phyloP scores from a whole-genome alignment of 1,140 invertebrate species.

The Zaprionus gabonicus region DNA sequence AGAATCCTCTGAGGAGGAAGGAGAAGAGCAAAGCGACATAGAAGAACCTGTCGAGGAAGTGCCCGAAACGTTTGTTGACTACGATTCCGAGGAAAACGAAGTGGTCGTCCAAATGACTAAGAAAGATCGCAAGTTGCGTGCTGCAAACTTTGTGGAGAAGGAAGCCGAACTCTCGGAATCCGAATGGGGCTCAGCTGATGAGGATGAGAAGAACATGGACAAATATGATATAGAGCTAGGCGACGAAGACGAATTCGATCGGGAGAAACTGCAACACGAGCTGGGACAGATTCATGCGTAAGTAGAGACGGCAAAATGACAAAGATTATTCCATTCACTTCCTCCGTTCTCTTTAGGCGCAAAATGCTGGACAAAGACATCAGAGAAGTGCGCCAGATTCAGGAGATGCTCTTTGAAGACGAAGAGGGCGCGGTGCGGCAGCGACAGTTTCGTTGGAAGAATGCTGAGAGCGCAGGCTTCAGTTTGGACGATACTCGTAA shows the following conservation, averaged over 20 bases:
- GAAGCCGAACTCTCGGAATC: conserved; percentile 94
- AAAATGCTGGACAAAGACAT: conserved; percentile 92
- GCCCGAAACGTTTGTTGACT: conserved; percentile 86
- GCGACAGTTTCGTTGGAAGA: conserved; percentile 91
- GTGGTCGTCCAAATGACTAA: conserved; percentile 84
- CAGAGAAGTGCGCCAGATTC: conserved; percentile 89
- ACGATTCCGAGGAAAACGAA: conserved; percentile 91
- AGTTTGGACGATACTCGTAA: conserved; percentile 70
- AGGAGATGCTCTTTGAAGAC: conserved; percentile 93
- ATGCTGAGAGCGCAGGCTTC: conserved; percentile 86
- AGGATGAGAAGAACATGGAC: conserved; percentile 90
- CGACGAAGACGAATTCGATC: conserved; percentile 89
- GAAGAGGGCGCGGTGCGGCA: conserved; percentile 90
- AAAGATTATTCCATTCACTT: neutral
- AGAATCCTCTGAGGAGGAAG: conserved; percentile 66
- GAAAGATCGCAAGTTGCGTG: conserved; percentile 85
- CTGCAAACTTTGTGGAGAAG: conserved; percentile 90
- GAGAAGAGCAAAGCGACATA: conserved; percentile 59
- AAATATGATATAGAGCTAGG: conserved; percentile 89
- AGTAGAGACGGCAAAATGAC: conserved; percentile 39
- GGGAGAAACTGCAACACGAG: conserved; percentile 87
- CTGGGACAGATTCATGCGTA: conserved; percentile 89
- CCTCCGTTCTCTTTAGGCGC: conserved; percentile 84
- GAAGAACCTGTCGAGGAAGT: conserved; percentile 83
- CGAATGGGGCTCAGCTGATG: conserved; percentile 90